Evolutionary conservation across 2,888 invertebrate species (phyloP).

Genomic region (Tetranychus piercei): DNA sequence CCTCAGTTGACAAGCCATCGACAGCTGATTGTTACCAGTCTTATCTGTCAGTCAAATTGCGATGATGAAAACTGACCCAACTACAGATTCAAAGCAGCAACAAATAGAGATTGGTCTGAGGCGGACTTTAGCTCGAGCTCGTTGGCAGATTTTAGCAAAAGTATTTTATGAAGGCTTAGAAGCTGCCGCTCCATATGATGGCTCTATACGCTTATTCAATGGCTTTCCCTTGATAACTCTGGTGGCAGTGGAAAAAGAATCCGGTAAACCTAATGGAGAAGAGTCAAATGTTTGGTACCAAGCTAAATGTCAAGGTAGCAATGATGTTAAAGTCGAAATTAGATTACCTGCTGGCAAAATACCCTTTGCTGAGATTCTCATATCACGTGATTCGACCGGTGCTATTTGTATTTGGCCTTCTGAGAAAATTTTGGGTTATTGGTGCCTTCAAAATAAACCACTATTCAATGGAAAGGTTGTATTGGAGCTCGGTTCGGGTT

Average conservation of each 20-base stretch:
- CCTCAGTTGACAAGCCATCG: no score
- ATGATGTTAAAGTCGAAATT: slow-evolving; percentile 9
- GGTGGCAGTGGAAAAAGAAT: neutral
- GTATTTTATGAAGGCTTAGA: slow-evolving; percentile 13
- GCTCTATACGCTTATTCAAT: neutral
- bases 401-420: slow-evolving; percentile 63
- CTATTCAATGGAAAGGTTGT: slow-evolving; percentile 48
- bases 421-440: slow-evolving; percentile 53
- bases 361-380: slow-evolving; percentile 34
- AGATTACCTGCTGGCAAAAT: slow-evolving; percentile 24
- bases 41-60: neutral
- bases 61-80: neutral
- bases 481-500: slow-evolving; percentile 62
- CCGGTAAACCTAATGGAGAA: neutral
- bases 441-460: slow-evolving; percentile 44
- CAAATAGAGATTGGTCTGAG: neutral
- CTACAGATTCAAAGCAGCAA: neutral
- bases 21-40: neutral
- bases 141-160: slow-evolving; percentile 14
- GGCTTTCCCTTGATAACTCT: neutral
- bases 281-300: neutral
- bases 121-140: slow-evolving; percentile 11
- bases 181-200: neutral
- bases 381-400: slow-evolving; percentile 64
- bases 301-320: neutral